Percentiles rank a stretch among this genome's conserved stretches.
Evolutionary conservation across 2,113 vertebrate genomes (phyloP).

Genomic region (Burhinus oedicnemus): DNA sequence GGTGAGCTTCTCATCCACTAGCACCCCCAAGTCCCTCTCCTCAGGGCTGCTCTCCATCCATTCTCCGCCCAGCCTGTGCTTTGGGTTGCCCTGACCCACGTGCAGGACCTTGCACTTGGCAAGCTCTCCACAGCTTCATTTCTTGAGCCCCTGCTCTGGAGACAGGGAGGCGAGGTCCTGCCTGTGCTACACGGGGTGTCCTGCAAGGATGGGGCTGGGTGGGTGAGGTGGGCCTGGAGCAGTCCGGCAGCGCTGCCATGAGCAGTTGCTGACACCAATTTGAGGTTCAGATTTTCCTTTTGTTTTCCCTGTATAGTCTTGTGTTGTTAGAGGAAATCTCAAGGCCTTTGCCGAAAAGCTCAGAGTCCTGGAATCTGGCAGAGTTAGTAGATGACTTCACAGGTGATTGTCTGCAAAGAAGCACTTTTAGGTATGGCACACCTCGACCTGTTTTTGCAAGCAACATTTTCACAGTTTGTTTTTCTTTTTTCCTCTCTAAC

Average conservation of each 20-base stretch:
- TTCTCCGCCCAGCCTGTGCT: not conserved
- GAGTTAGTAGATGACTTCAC: not conserved
- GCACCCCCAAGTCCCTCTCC: not conserved
- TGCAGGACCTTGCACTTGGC: not conserved
- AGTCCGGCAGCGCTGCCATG: accelerated
- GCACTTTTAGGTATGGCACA: accelerated
- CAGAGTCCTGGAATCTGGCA: not conserved
- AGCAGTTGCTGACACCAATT: accelerated
- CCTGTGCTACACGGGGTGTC: not conserved
- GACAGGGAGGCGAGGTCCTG: not conserved
- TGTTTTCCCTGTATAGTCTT: not conserved
- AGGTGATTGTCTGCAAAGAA: not conserved
- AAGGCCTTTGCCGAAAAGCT: not conserved
- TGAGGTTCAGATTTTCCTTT: not conserved
- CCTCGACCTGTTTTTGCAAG: accelerated
- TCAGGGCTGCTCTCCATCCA: not conserved
- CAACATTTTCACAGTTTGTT: accelerated
- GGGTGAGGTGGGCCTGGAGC: not conserved
- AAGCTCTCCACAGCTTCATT: not conserved
- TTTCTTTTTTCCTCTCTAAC: not conserved
- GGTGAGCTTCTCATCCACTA: not conserved
- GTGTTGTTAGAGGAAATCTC: not conserved
- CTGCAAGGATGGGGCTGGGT: too few species aligned
- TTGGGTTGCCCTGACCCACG: not conserved
- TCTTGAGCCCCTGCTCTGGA: not conserved